These are phyloP conservation scores for Leptothorax acervorum DNA, from an alignment of 2,888 invertebrate species.

Conservation along the genomic window DNA sequence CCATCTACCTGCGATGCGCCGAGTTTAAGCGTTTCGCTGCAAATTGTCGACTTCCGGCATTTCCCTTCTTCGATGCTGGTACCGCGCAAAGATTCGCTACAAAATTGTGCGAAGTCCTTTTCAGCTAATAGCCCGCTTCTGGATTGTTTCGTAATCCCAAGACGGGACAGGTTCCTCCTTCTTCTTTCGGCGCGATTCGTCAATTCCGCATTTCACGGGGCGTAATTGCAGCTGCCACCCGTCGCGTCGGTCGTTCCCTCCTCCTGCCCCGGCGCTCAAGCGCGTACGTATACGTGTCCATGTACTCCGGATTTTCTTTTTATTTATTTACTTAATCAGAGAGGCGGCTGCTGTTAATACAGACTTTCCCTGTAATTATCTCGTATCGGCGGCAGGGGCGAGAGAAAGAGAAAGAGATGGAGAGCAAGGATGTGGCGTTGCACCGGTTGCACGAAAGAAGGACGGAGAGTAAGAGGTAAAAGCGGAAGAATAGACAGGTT, in stretches of 20 bases:
- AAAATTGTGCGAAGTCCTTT: conserved; percentile 39
- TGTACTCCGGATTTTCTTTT: background rate
- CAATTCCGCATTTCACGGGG: conserved; percentile 55
- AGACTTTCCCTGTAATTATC: conserved; percentile 79
- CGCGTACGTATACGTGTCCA: background rate
- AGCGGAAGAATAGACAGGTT: conserved; percentile 51
- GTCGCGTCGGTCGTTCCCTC: background rate
- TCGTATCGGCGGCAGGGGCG: conserved; percentile 55
- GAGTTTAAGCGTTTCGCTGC: conserved; percentile 5
- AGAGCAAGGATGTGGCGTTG: background rate
- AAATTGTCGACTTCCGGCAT: conserved; percentile 48
- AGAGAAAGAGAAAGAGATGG: conserved; percentile 21
- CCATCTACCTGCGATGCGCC: conserved; percentile 24
- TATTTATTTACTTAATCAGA: conserved; percentile 78
- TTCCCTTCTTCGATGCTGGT: conserved; percentile 18
- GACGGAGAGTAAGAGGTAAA: conserved; percentile 18
- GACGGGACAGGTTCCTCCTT: conserved; percentile 32
- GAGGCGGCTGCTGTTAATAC: conserved; percentile 51
- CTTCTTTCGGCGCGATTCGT: conserved; percentile 48
- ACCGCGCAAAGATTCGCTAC: background rate
- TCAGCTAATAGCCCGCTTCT: conserved; percentile 46
- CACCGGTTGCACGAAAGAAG: background rate
- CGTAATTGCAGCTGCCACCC: conserved; percentile 20
- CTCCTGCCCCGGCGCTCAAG: background rate
- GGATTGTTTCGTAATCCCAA: conserved; percentile 44